These are phyloP conservation scores for Hipparchia sbordonii DNA, from an alignment of 2,888 invertebrate species.

Conservation along the genomic window DNA sequence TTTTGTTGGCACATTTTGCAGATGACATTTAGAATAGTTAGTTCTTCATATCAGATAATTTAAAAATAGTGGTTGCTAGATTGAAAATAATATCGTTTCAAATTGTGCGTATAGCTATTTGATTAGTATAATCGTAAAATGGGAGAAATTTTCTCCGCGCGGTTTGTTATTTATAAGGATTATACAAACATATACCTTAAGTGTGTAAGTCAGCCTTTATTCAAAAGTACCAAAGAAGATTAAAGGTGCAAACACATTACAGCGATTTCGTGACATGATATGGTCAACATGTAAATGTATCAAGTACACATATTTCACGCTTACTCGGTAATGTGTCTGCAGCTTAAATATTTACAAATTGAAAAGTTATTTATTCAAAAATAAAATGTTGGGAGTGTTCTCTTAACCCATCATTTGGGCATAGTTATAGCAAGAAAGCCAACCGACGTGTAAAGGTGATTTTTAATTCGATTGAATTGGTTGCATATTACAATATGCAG, in stretches of 20 bases:
- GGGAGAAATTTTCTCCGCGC: background rate
- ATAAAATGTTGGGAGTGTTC: too few species aligned
- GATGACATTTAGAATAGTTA: conserved; percentile 59
- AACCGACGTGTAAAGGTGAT: too few species aligned
- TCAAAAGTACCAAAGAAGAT: conserved; percentile 2
- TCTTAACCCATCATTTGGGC: too few species aligned
- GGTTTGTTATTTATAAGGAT: conserved; percentile 4
- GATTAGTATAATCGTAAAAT: conserved; percentile 2
- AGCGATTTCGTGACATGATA: too few species aligned
- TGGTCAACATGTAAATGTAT: too few species aligned
- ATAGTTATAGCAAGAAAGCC: too few species aligned
- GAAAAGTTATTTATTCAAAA: too few species aligned
- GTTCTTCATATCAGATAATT: conserved; percentile 75
- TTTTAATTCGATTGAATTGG: too few species aligned
- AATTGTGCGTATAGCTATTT: conserved; percentile 38
- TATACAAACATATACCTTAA: background rate
- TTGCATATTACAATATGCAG: too few species aligned
- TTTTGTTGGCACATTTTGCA: background rate
- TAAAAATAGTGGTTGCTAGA: conserved; percentile 58
- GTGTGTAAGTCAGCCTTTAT: background rate
- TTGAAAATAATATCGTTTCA: conserved; percentile 26
- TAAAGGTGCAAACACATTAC: background rate
- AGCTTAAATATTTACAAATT: too few species aligned
- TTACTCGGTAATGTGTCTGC: too few species aligned
- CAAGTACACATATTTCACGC: too few species aligned